A percentile compares a stretch with the other conserved stretches of the same genome.
These are phyloP conservation scores for Julus scanicus DNA, from an alignment of 2,888 invertebrate genomes.

Conservation along the genomic window DNA sequence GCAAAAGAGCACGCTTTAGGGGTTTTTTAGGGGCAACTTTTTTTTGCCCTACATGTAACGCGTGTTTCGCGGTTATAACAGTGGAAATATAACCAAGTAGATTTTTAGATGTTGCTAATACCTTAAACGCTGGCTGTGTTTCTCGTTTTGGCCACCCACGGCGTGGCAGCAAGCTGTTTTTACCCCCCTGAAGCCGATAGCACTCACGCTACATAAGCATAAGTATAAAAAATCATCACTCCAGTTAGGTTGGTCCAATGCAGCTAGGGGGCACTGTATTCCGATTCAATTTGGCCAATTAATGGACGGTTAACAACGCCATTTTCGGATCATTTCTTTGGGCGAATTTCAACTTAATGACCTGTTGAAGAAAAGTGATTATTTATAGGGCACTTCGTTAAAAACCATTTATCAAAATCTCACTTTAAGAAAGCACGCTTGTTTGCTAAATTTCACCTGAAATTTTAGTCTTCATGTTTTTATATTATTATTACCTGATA, in stretches of 20 bases:
- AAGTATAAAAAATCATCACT: neutral
- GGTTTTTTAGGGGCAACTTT: conserved; percentile 28
- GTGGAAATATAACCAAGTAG: conserved; percentile 9
- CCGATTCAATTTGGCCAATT: neutral
- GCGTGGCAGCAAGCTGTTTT: conserved; percentile 49
- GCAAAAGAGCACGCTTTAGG: conserved; percentile 25
- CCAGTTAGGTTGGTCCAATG: neutral
- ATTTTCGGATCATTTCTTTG: neutral
- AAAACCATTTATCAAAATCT: conserved; percentile 22
- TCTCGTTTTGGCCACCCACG: conserved; percentile 51
- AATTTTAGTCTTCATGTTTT: neutral
- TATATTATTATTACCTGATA: neutral
- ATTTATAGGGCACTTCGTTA: neutral
- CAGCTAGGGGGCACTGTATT: conserved; percentile 34
- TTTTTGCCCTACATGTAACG: conserved; percentile 24
- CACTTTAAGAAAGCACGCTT: neutral
- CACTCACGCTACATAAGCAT: conserved; percentile 17
- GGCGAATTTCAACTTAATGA: neutral
- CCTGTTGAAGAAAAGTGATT: neutral
- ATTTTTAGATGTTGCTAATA: conserved; percentile 31
- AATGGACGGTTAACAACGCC: too few species aligned
- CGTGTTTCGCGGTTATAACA: conserved; percentile 51
- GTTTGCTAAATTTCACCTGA: neutral
- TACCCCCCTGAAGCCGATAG: conserved; percentile 26
- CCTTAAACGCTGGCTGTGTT: conserved; percentile 46